Evolutionary conservation across 2,113 vertebrate genomes (phyloP), one percentile per base, ranked within the genome.

Genomic region (Microcebus griseorufus): DNA sequence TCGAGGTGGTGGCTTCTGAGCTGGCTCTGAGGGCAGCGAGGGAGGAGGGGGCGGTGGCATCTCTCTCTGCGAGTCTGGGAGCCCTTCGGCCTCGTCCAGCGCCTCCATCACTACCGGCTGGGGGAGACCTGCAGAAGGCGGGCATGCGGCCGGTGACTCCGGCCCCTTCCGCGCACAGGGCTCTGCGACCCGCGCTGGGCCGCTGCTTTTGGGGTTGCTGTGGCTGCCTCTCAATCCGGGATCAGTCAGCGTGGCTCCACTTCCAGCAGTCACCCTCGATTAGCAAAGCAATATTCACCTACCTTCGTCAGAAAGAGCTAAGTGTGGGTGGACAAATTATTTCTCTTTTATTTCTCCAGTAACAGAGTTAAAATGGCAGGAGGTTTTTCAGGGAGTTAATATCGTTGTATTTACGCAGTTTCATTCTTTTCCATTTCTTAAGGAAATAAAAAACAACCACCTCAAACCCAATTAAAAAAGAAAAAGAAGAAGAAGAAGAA

Each of bases 271-370:
- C 98, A 98, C 96, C 97, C 97, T 98, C 98, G 97, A 92, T 98
- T 98, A 98, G 97, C 97, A 98, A 97, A 97, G 98, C 98, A 98
- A 98, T 93, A 97, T 98, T 98, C 98, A 98, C 98, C 98, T 98
- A 98, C 98, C 97, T 99, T 98, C 95, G 93, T 98, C 98, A 98
- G 98, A 98, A 98, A 98, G 97, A 98, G 98, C 98, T 90, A 87
- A 97, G 98, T 97, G 98, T 99, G 98, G 98, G 98, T 5, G 98
- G 98, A 98, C 98, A 98, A 98, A 99, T 98, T 98, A 98, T 98
- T 98, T 98, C 97, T 97, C 97, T 97, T 98, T 98, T 98, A 98
- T 98, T 98, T 98, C 98, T 79, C 80, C 97, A 98, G 98, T 98
- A 98, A 97, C 97, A 97, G 98, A 97, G 98, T 98, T 97, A 98